Base-by-base conservation (phyloP, 2,113 vertebrate genomes). In the Hydropotes inermis region DNA sequence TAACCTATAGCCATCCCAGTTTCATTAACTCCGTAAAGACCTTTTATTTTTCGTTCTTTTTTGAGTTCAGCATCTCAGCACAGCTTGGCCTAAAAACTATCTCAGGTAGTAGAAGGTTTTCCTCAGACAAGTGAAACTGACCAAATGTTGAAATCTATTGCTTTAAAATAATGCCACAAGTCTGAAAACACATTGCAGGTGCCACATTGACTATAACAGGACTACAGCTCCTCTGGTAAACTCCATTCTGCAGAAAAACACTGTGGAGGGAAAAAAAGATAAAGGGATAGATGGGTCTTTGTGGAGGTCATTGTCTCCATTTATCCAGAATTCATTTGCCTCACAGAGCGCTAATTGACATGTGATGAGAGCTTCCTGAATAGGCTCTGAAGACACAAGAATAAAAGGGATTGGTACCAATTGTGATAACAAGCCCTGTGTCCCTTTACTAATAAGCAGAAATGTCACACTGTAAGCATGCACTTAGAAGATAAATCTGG, bases 341-440 rank as follows among this genome's bases (percentile, higher is more conserved):
- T 82, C 88, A 95, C 91, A 95, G 84, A 96, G 55, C 60, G 55
- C 89, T 89, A 67, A 92, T 91, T 93, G 95, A 97, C 97, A 82
- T 94, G 25, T 91, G 82, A 60, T 96, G 64, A 95, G 88, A 94
- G 2, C 23, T 58, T 96, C 55, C 87, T 94, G 67, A 94, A 45
- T 78, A 64, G 7, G 11, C 92, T 95, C n/a, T 92, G 81, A 90
- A 97, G 16, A 82, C n/a, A 30, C 45, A 39, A 43, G 84, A 95
- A 84, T 95, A 96, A 89, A 95, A 55, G 33, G 27, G 94, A 91
- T 93, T 92, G 86, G 85, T 94, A 95, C 79, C 57, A 28, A 64
- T 87, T 64, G 74, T 94, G 52, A 67, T 89, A 36, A 85, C n/a
- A 54, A 94, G 52, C 30, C 90, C 39, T 82, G 27, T 50, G 57